Conservation (phyloP, 2,888 invertebrate genomes). For the Gasteruption jaculator region DNA sequence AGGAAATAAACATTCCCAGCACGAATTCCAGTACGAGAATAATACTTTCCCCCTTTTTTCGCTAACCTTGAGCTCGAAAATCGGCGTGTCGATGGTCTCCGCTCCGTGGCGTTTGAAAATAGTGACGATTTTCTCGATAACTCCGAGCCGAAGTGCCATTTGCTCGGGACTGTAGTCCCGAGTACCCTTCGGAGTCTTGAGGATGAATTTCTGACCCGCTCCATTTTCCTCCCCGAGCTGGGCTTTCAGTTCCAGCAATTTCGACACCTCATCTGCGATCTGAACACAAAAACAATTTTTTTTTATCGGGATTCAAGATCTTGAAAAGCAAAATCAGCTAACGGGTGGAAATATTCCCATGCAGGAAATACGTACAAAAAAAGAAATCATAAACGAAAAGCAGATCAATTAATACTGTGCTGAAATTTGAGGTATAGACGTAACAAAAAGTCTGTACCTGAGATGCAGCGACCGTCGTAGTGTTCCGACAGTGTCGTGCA, state of each 20-base stretch:
- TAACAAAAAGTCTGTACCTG: slow-evolving; percentile 39
- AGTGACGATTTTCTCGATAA: slow-evolving; percentile 78
- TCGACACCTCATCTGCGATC: slow-evolving; percentile 83
- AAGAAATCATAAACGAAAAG: too few species aligned
- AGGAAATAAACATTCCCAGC: too few species aligned
- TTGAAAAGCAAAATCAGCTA: not conserved
- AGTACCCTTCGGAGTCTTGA: slow-evolving; percentile 92
- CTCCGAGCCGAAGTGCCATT: slow-evolving; percentile 86
- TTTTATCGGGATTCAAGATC: too few species aligned
- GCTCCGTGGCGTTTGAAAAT: slow-evolving; percentile 97
- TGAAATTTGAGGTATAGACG: too few species aligned
- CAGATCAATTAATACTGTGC: too few species aligned
- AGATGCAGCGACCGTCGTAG: slow-evolving; percentile 32
- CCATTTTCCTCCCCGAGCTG: slow-evolving; percentile 61
- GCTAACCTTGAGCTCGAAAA: slow-evolving; percentile 97
- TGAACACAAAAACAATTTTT: slow-evolving; percentile 44
- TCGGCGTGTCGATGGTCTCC: slow-evolving; percentile 96
- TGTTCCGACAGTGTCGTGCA: slow-evolving; percentile 35
- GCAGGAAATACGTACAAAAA: too few species aligned
- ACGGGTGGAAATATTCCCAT: not conserved
- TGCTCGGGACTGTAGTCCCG: slow-evolving; percentile 92
- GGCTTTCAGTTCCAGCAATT: slow-evolving; percentile 75
- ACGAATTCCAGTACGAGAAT: too few species aligned
- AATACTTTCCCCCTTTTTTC: too few species aligned
- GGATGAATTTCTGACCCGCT: slow-evolving; percentile 70